Conservation (phyloP, 2,888 invertebrate genomes). For the Exocentrus adspersus region DNA sequence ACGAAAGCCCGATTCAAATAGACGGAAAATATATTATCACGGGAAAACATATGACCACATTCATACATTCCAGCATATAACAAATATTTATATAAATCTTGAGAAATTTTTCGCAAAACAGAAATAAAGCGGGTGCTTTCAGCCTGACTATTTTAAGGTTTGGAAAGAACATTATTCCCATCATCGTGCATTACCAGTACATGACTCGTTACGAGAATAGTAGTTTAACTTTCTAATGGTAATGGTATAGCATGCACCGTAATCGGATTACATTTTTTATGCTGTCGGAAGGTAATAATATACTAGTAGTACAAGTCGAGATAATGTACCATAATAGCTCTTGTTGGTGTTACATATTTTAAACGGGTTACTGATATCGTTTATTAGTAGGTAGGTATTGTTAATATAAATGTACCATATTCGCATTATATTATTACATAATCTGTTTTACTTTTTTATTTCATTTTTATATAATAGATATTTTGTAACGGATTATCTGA, state of each 20-base stretch:
- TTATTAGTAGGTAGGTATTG: neutral
- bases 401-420: no score
- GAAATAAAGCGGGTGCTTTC: neutral
- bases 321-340: no score
- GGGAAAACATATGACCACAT: conserved; percentile 55
- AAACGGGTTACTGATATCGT: neutral
- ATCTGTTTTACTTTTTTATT: neutral
- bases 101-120: conserved; percentile 18
- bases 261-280: neutral
- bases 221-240: conserved; percentile 3
- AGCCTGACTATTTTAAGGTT: neutral
- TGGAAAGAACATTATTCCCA: neutral
- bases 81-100: conserved; percentile 46
- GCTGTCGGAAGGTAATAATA: neutral
- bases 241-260: neutral
- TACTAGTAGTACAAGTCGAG: neutral
- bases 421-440: neutral
- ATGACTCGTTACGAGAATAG: neutral
- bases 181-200: neutral
- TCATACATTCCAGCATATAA: conserved; percentile 48
- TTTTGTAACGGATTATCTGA: no score
- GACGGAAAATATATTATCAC: conserved; percentile 62
- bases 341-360: neutral
- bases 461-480: no score
- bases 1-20: conserved; percentile 61